phyloP scores from a whole-genome alignment of 2,888 invertebrate species.

The Andrena hattorfiana region DNA sequence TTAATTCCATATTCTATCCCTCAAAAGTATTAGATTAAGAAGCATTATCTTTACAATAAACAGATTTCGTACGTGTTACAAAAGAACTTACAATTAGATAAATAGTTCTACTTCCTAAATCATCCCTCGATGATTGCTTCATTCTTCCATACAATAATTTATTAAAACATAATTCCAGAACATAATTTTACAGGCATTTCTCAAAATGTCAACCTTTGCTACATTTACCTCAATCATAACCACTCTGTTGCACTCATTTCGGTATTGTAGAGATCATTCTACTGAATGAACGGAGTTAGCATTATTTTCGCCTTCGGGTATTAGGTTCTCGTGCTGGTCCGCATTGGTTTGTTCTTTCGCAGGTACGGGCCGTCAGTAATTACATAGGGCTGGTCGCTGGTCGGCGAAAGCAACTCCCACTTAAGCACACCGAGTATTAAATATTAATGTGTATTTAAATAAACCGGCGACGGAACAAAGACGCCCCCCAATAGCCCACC shows the following conservation, averaged over 20 bases:
- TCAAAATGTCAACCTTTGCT: too few relatives aligned
- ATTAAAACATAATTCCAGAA: too few relatives aligned
- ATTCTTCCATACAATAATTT: too few relatives aligned
- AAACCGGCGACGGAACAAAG: constrained; percentile 76
- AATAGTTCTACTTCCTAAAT: too few relatives aligned
- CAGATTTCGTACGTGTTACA: too few relatives aligned
- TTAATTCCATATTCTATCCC: too few relatives aligned
- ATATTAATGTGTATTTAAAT: constrained; percentile 84
- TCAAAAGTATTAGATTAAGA: too few relatives aligned
- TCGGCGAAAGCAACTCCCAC: constrained; percentile 79
- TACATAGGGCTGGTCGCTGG: constrained; percentile 78
- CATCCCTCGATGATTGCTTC: too few relatives aligned
- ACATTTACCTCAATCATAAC: not conserved
- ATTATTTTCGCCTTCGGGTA: constrained; percentile 52
- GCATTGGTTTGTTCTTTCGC: constrained; percentile 46
- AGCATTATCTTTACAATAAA: too few relatives aligned
- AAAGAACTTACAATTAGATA: too few relatives aligned
- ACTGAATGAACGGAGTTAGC: not conserved
- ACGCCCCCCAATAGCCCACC: constrained; percentile 13
- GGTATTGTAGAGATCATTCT: not conserved
- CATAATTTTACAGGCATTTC: too few relatives aligned
- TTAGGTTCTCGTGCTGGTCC: constrained; percentile 64
- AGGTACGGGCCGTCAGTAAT: constrained; percentile 79
- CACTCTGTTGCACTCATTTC: not conserved
- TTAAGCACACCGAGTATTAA: constrained; percentile 81